These are phyloP conservation scores for Galbula dea DNA, from an alignment of 2,113 vertebrate species.

Conservation along the genomic window DNA sequence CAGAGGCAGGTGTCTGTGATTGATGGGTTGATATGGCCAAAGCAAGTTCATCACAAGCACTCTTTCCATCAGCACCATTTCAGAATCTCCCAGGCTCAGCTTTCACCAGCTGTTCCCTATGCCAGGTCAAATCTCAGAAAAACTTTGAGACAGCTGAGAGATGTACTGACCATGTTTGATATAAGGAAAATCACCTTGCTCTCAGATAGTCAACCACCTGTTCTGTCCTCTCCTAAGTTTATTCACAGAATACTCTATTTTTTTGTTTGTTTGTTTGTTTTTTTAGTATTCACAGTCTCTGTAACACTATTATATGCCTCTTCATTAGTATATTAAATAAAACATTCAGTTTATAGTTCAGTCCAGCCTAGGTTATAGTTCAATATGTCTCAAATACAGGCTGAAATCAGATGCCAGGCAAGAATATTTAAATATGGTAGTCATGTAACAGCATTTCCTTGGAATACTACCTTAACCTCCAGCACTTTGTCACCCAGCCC, in stretches of 20 bases:
- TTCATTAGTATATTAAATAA: background rate
- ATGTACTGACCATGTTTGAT: background rate
- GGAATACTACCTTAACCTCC: background rate
- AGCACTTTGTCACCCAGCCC: background rate
- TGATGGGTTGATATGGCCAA: conserved; percentile 1
- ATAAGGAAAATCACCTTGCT: background rate
- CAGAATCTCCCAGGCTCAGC: background rate
- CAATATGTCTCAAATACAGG: background rate
- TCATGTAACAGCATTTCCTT: background rate
- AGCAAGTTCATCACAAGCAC: background rate
- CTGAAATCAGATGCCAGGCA: background rate
- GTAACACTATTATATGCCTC: background rate
- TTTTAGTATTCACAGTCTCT: background rate
- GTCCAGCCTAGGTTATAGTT: background rate
- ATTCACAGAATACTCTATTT: background rate
- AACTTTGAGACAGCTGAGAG: background rate
- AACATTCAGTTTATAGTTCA: background rate
- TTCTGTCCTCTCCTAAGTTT: background rate
- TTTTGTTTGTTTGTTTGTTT: no score
- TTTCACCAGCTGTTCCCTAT: conserved; percentile 45
- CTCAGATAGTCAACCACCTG: background rate
- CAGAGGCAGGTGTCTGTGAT: conserved; percentile 36
- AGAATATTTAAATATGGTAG: background rate
- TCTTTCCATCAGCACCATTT: conserved; percentile 15
- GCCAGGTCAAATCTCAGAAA: background rate